phyloP scores from a whole-genome alignment of 2,113 vertebrate genomes.

The Agelaius phoeniceus region DNA sequence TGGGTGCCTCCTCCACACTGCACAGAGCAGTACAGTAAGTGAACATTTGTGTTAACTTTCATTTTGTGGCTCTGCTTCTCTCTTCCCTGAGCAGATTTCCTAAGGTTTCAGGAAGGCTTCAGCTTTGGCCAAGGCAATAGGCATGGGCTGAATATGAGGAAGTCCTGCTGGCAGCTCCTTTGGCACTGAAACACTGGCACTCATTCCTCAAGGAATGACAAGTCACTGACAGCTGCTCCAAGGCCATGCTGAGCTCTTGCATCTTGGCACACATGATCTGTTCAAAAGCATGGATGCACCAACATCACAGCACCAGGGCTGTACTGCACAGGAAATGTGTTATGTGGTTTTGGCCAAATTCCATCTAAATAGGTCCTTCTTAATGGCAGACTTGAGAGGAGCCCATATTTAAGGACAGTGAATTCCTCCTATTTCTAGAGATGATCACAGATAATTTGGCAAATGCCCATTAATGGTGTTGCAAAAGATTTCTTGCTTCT shows the following conservation, averaged over 20 bases:
- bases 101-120: background rate
- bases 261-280: accelerated
- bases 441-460: background rate
- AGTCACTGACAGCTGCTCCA: background rate
- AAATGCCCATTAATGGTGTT: background rate
- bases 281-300: background rate
- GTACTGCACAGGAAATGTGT: background rate
- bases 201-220: background rate
- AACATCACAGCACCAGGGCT: background rate
- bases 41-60: background rate
- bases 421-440: background rate
- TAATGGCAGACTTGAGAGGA: background rate
- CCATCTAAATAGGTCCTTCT: background rate
- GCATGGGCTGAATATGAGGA: background rate
- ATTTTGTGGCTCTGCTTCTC: background rate
- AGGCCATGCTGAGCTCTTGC: background rate
- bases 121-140: background rate
- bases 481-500: background rate
- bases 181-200: background rate
- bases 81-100: background rate
- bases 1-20: background rate
- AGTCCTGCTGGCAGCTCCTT: background rate
- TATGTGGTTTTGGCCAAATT: background rate
- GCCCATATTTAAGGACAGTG: background rate
- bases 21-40: background rate